Percentiles rank a stretch among this genome's conserved stretches.
phyloP scores from a whole-genome alignment of 2,888 invertebrate genomes.

The Napeogenes inachia region DNA sequence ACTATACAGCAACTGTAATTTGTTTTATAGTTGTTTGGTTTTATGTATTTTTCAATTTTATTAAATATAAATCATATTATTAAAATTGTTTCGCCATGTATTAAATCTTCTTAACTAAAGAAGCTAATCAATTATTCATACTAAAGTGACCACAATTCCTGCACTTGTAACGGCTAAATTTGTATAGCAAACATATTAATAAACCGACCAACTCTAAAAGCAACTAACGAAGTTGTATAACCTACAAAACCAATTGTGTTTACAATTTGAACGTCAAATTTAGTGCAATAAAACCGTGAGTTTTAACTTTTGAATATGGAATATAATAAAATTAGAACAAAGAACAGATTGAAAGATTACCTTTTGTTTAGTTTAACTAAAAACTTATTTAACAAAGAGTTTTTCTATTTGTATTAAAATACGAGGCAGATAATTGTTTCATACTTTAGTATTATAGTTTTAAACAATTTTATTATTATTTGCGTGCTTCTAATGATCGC shows the following conservation, averaged over 20 bases:
- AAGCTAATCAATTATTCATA: conserved; percentile 11
- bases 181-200: conserved; percentile 20
- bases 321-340: conserved; percentile 3
- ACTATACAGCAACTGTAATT: no score
- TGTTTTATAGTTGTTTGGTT: no score
- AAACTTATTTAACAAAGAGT: neutral
- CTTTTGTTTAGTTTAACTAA: neutral
- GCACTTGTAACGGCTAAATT: conserved; percentile 22
- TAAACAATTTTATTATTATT: neutral
- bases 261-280: conserved; percentile 22
- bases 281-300: conserved; percentile 1
- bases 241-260: conserved; percentile 25
- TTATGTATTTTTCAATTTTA: neutral
- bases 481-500: conserved; percentile 14
- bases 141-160: conserved; percentile 25
- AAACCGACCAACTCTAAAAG: conserved; percentile 30
- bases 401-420: neutral
- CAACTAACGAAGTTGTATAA: conserved; percentile 31
- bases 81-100: conserved; percentile 7
- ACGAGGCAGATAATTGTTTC: neutral
- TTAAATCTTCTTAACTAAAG: conserved; percentile 28
- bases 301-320: no score
- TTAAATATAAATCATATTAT: conserved; percentile 1
- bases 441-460: no score
- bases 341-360: no score